phyloP scores from a whole-genome alignment of 2,888 invertebrate species.

The Bombylius discolor region DNA sequence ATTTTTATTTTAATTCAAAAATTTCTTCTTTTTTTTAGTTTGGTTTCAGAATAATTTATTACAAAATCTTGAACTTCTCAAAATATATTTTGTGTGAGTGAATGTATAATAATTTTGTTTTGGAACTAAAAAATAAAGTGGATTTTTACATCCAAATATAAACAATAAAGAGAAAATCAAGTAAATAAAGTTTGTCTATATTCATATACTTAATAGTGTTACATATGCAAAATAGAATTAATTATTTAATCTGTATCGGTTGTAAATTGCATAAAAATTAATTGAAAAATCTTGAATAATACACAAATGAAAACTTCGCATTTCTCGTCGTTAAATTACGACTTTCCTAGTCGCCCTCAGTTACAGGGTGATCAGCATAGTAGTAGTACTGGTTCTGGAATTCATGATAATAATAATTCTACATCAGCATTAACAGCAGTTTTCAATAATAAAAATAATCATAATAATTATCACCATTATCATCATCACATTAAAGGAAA shows the following conservation, averaged over 20 bases:
- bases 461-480: constrained; percentile 12
- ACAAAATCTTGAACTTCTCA: no score
- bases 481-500: constrained; percentile 13
- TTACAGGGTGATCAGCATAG: constrained; percentile 20
- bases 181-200: no score
- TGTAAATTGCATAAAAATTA: constrained; percentile 1
- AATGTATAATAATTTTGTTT: no score
- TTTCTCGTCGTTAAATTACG: constrained; percentile 24
- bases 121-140: no score
- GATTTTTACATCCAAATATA: no score
- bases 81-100: no score
- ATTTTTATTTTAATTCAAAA: no score
- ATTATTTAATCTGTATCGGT: neutral
- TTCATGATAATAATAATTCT: constrained; percentile 6
- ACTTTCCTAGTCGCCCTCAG: constrained; percentile 24
- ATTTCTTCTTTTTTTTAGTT: no score
- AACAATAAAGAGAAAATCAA: no score
- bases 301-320: constrained; percentile 26
- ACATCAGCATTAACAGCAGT: constrained; percentile 4
- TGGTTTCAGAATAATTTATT: no score
- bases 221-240: neutral
- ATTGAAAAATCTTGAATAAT: constrained; percentile 2
- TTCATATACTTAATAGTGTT: neutral
- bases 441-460: constrained; percentile 6
- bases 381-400: constrained; percentile 12